Conservation (phyloP, 2,113 vertebrate genomes). For the Pagrus major region DNA sequence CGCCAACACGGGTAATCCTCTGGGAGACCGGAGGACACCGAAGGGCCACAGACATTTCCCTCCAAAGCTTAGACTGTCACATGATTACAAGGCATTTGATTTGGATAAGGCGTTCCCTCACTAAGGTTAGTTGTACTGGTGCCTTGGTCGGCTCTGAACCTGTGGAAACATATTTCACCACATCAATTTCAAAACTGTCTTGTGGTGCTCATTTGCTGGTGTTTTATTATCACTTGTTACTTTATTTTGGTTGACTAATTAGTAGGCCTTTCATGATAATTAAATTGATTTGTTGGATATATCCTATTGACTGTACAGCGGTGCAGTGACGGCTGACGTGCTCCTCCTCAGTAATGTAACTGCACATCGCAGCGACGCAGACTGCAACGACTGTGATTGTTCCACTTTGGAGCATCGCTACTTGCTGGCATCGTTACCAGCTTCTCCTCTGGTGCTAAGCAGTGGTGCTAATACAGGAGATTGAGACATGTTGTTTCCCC, state of each 20-base stretch:
- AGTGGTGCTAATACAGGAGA: too few species aligned
- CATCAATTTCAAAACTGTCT: background rate
- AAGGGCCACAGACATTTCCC: constrained; percentile 47
- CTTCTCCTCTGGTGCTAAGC: too few species aligned
- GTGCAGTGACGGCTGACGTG: too few species aligned
- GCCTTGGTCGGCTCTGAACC: background rate
- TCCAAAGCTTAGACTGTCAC: constrained; percentile 64
- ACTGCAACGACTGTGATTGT: too few species aligned
- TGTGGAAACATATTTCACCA: background rate
- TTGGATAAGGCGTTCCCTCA: constrained; percentile 28
- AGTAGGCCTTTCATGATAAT: too few species aligned
- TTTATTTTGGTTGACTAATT: background rate
- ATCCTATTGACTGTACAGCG: too few species aligned
- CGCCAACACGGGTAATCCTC: constrained; percentile 63
- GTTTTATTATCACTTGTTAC: background rate
- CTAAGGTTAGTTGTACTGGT: background rate
- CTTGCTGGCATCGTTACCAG: too few species aligned
- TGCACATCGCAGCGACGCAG: too few species aligned
- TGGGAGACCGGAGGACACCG: constrained; percentile 36
- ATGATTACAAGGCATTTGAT: constrained; percentile 62
- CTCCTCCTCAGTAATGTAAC: too few species aligned
- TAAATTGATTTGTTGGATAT: too few species aligned
- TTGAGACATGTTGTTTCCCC: too few species aligned
- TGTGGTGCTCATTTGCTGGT: background rate
- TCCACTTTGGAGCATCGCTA: too few species aligned